phyloP scores from a whole-genome alignment of 2,888 invertebrate species.

The Nomada fabriciana region DNA sequence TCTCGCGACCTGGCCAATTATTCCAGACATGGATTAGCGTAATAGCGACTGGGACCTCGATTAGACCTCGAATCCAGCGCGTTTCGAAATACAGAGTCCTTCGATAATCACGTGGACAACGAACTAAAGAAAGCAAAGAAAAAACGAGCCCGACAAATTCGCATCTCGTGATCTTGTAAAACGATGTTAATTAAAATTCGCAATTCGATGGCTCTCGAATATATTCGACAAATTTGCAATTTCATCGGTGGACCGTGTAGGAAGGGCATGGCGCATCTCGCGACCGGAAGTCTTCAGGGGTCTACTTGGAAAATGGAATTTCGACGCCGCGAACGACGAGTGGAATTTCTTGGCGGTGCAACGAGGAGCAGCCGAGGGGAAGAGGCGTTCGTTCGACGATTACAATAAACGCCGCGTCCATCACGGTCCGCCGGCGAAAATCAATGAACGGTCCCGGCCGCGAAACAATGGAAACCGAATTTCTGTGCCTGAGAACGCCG shows the following conservation, averaged over 20 bases:
- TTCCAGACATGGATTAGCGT: conserved; percentile 35
- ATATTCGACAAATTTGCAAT: too few relatives aligned
- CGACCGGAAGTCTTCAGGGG: conserved; percentile 24
- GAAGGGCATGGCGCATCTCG: conserved; percentile 22
- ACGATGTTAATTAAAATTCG: neutral
- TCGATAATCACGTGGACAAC: neutral
- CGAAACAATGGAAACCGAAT: conserved; percentile 58
- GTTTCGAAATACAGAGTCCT: neutral
- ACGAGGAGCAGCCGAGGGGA: neutral
- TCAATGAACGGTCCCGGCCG: conserved; percentile 47
- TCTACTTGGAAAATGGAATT: conserved; percentile 47
- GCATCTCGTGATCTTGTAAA: neutral
- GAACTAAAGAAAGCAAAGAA: neutral
- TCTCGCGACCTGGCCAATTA: conserved; percentile 22
- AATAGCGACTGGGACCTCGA: conserved; percentile 4
- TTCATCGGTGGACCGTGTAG: too few relatives aligned
- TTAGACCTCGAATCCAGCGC: neutral
- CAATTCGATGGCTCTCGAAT: too few relatives aligned
- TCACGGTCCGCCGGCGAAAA: conserved; percentile 57
- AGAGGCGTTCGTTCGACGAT: conserved; percentile 48
- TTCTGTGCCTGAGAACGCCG: conserved; percentile 35
- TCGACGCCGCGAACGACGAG: conserved; percentile 19
- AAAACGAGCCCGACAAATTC: neutral
- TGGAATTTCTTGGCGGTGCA: conserved; percentile 44
- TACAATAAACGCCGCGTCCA: conserved; percentile 61